A percentile compares a stretch with the other conserved stretches of the same genome.
Conservation (phyloP, 2,113 vertebrate species). For the Nanorana parkeri region DNA sequence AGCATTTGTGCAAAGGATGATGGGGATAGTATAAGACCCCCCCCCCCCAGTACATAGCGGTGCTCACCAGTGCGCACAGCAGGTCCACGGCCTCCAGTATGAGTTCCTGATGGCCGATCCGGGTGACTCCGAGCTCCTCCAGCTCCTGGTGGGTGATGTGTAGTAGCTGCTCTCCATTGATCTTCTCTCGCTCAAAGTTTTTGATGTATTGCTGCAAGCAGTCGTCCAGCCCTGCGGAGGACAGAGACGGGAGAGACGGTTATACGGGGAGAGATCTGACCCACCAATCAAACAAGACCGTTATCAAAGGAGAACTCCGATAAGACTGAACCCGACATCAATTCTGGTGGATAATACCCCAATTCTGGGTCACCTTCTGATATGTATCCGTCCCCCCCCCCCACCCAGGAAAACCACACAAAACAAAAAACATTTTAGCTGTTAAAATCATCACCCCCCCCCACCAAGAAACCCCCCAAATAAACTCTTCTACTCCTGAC, state of each 20-base stretch:
- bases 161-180: slow-evolving; percentile 86
- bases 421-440: too few species aligned
- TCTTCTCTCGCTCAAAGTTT: slow-evolving; percentile 89
- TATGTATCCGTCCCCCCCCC: too few species aligned
- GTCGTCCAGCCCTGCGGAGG: slow-evolving; percentile 83
- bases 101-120: slow-evolving; percentile 88
- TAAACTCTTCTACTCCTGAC: too few species aligned
- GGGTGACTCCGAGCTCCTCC: slow-evolving; percentile 86
- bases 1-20: too few species aligned
- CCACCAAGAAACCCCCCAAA: too few species aligned
- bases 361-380: too few species aligned
- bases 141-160: slow-evolving; percentile 91
- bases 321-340: too few species aligned
- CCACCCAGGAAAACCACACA: too few species aligned
- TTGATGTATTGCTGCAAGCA: slow-evolving; percentile 91
- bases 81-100: slow-evolving; percentile 89
- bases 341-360: too few species aligned
- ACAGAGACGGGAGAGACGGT: slow-evolving; percentile 44
- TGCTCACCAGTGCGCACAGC: slow-evolving; percentile 85
- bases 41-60: background rate
- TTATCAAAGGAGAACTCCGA: too few species aligned
- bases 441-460: too few species aligned
- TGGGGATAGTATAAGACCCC: background rate
- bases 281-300: too few species aligned
- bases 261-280: background rate